phyloP scores from a whole-genome alignment of 2,113 vertebrate species.

The Sinosuthora webbiana region DNA sequence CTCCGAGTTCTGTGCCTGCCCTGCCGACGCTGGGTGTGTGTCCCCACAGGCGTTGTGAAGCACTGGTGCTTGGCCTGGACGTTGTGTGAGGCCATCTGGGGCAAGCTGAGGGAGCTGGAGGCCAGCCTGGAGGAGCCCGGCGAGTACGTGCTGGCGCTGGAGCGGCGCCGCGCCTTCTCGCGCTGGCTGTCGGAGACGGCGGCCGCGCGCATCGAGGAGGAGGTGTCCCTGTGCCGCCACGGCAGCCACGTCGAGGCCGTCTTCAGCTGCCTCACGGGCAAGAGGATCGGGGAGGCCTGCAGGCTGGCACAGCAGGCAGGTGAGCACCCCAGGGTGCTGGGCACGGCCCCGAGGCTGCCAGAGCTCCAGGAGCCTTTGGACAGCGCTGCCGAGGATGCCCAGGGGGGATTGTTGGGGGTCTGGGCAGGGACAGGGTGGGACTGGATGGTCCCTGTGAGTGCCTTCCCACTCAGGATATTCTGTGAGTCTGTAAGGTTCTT shows the following conservation, averaged over 20 bases:
- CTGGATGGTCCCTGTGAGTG: background rate
- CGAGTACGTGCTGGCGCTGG: constrained; percentile 79
- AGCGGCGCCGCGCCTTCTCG: constrained; percentile 86
- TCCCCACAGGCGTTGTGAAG: background rate
- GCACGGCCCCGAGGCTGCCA: background rate
- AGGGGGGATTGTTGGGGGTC: accelerated
- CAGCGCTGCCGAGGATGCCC: background rate
- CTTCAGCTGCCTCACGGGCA: constrained; percentile 92
- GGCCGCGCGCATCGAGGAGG: constrained; percentile 78
- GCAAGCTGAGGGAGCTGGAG: constrained; percentile 76
- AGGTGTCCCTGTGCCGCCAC: constrained; percentile 74
- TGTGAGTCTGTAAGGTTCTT: background rate
- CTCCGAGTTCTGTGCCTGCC: background rate
- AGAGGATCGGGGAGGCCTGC: constrained; percentile 88
- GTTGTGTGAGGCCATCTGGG: constrained; percentile 90
- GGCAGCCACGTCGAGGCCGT: constrained; percentile 78
- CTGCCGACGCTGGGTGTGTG: background rate
- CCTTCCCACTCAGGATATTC: background rate
- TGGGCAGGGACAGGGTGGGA: background rate
- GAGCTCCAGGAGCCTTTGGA: background rate
- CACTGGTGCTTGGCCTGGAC: constrained; percentile 90
- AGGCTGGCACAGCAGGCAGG: constrained; percentile 87
- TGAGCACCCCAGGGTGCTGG: background rate
- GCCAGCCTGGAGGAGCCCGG: constrained; percentile 65
- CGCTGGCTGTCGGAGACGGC: constrained; percentile 84